Conservation (phyloP, 53 echinoderm and acorn worm genomes). For the Apostichopus leukothele region DNA sequence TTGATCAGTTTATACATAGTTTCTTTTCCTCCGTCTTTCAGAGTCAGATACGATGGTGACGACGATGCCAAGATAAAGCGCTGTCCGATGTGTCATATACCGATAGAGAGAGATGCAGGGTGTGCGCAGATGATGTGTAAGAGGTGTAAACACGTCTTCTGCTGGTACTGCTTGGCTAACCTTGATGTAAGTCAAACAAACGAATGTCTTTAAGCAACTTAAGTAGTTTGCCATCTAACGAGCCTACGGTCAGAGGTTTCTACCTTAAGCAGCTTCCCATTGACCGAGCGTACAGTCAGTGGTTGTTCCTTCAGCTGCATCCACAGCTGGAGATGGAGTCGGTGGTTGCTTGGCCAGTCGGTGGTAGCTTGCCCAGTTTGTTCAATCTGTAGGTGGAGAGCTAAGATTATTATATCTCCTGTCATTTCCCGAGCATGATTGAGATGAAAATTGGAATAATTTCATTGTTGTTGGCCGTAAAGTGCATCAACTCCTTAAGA, state of each 20-base stretch:
- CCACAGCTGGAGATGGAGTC: background rate
- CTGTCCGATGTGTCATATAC: constrained; percentile 97
- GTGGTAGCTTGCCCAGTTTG: background rate
- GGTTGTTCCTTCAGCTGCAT: no score
- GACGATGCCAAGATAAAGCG: constrained; percentile 84
- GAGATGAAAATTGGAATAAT: no score
- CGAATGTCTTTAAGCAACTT: no score
- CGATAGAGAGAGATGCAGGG: constrained; percentile 92
- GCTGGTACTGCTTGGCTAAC: constrained; percentile 97
- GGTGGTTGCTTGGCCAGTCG: background rate
- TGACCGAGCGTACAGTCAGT: no score
- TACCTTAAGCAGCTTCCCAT: no score
- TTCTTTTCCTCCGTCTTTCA: constrained; percentile 3
- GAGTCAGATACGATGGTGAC: constrained; percentile 74
- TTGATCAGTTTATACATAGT: background rate
- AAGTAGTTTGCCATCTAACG: no score
- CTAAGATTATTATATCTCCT: background rate
- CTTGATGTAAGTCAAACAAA: constrained; percentile 76
- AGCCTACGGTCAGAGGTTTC: no score
- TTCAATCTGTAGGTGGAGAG: background rate
- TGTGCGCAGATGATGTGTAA: constrained; percentile 99
- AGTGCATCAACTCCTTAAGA: no score
- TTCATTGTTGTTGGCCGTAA: no score
- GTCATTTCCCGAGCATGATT: background rate
- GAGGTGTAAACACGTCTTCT: constrained; percentile 96